Conservation (phyloP, 2,113 vertebrate genomes). For the Beaufortia kweichowensis region DNA sequence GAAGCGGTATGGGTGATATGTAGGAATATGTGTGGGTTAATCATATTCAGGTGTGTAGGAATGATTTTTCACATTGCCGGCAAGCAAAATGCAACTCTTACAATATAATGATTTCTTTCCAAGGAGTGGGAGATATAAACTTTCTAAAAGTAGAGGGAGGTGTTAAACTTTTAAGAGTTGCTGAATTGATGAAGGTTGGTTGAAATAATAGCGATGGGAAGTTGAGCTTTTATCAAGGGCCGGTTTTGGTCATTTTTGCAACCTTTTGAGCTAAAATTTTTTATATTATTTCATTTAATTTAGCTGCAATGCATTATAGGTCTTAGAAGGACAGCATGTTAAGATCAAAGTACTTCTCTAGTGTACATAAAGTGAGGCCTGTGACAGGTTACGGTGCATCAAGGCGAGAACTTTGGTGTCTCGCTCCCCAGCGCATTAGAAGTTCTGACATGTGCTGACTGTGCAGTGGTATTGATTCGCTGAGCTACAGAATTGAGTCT, state of each 20-base stretch:
- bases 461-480: slow-evolving; percentile 41
- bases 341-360: not conserved
- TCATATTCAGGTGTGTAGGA: not conserved
- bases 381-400: not conserved
- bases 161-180: too few species aligned
- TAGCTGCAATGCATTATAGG: not conserved
- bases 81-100: not conserved
- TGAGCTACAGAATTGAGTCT: slow-evolving; percentile 45
- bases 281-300: too few species aligned
- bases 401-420: slow-evolving; percentile 20
- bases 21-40: not conserved
- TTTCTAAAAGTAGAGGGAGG: too few species aligned
- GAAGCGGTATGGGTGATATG: not conserved
- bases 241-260: too few species aligned
- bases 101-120: too few species aligned
- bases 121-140: too few species aligned
- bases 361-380: not conserved
- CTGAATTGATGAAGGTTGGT: too few species aligned
- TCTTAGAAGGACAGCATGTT: not conserved
- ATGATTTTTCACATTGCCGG: not conserved
- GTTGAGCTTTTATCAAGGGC: too few species aligned
- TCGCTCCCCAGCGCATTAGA: slow-evolving; percentile 11
- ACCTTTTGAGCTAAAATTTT: too few species aligned
- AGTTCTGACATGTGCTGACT: slow-evolving; percentile 45
- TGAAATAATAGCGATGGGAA: too few species aligned